Evolutionary conservation across 2,113 vertebrate genomes (phyloP).

Genomic region (Myotis davidii): DNA sequence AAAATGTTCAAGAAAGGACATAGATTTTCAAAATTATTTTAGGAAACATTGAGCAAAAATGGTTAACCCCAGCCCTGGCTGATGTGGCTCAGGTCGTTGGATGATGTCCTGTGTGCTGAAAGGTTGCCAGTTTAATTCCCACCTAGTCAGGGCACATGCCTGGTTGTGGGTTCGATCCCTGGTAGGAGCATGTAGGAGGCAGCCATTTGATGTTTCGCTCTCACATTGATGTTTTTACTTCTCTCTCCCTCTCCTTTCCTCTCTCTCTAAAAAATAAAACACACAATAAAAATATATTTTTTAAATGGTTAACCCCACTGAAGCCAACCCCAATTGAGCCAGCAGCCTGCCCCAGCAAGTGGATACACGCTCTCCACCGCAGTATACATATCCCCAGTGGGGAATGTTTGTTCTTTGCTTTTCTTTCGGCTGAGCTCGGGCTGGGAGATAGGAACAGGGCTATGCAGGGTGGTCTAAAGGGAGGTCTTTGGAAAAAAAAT

Average conservation of each 20-base stretch:
- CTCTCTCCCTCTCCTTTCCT: too few species aligned
- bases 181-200: too few species aligned
- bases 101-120: too few species aligned
- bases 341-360: not conserved
- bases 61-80: not conserved
- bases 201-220: too few species aligned
- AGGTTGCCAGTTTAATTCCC: too few species aligned
- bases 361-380: not conserved
- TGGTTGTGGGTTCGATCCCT: too few species aligned
- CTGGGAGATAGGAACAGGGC: not conserved
- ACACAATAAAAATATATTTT: too few species aligned
- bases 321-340: not conserved
- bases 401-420: not conserved
- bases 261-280: too few species aligned
- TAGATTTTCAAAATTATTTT: constrained; percentile 37
- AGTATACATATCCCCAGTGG: rapidly evolving
- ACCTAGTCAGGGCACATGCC: too few species aligned
- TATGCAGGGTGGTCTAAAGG: not conserved
- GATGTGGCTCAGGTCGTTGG: too few species aligned
- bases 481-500: not conserved
- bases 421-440: not conserved
- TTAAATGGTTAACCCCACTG: not conserved
- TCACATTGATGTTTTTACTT: too few species aligned
- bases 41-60: not conserved
- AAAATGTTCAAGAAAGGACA: constrained; percentile 15